Base-by-base conservation (phyloP, 2,797 vertebrate species). In the Sebastes nivosus region DNA sequence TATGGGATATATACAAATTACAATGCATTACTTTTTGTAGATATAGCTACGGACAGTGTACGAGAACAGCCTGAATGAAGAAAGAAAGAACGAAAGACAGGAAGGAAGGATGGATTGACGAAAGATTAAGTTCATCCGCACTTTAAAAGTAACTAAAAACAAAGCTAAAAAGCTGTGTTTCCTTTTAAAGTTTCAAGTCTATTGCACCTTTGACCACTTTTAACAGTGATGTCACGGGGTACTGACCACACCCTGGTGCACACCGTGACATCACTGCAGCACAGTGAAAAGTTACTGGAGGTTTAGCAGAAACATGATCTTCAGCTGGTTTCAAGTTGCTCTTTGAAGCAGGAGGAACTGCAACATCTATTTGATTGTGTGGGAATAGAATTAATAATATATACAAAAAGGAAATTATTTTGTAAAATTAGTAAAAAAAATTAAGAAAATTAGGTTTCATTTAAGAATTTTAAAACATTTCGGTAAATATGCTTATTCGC, bases 381-480 rank as follows among this genome's bases (percentile, higher is more conserved):
- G 24, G 11, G 4, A n/a, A 60, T 60, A 60, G 2, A 60, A 30
- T 20, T 30, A 60, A 29, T 29, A 59, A 60, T 29, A 11, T 0
- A 60, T 11, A 9, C 1, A n/a, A 18, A 52, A 52, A 9, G 6
- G 50, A 52, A 52, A 52, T 52, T n/a, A 14, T 52, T 52, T 52
- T 0, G 0, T n/a, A n/a, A 52, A 52, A 52, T 0, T 0, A 20
- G 50, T n/a, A 10, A 32, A 60, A 4, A 32, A 12, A 30, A 1
- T 12, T 20, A 60, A 60, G 29, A 59, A 25, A 29, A 29, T 14
- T 30, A 22, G n/a, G 10, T 54, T 54, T 22, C 1, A 55, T 55
- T 55, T 13, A 55, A 55, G 10, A 57, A 57, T 25, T 25, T 22
- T 25, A 25, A 25, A 16, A 18, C 30, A 55, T 16, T 36, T 36